Percentiles rank a stretch among this genome's conserved stretches.
These are phyloP conservation scores for Sebastes wilsoni DNA, from an alignment of 2,797 vertebrate genomes.

Conservation along the genomic window DNA sequence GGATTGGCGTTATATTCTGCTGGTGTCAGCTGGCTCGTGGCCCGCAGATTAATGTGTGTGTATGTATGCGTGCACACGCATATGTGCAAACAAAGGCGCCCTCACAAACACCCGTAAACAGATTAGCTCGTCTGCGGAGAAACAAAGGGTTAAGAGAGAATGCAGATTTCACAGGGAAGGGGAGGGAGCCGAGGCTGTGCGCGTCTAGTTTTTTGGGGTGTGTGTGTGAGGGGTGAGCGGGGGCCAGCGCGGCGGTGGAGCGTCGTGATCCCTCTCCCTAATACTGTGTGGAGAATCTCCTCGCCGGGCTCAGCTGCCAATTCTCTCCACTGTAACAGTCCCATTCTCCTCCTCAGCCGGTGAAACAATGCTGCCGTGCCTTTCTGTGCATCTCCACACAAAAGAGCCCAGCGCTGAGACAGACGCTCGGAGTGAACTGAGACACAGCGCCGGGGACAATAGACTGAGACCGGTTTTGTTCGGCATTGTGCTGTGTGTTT, in stretches of 20 bases:
- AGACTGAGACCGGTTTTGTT: conserved; percentile 71
- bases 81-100: conserved; percentile 74
- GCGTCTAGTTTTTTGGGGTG: conserved; percentile 23
- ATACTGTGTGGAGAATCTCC: conserved; percentile 80
- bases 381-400: conserved; percentile 72
- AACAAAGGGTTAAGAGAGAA: conserved; percentile 83
- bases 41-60: conserved; percentile 74
- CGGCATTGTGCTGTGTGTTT: conserved; percentile 68
- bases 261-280: conserved; percentile 72
- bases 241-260: conserved; percentile 63
- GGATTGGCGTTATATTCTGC: conserved; percentile 77
- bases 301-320: conserved; percentile 78
- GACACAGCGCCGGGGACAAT: conserved; percentile 75
- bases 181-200: conserved; percentile 45
- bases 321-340: conserved; percentile 72
- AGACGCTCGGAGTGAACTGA: conserved; percentile 73
- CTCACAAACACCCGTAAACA: conserved; percentile 78
- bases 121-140: conserved; percentile 79
- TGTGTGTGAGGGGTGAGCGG: conserved; percentile 32
- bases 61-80: conserved; percentile 34
- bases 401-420: conserved; percentile 72
- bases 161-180: conserved; percentile 80
- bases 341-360: conserved; percentile 75
- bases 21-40: conserved; percentile 79
- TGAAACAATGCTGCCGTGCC: conserved; percentile 73